Evolutionary conservation across 2,888 invertebrate genomes (phyloP), one percentile per base, ranked within the genome.

Genomic region (Stenurella melanura): DNA sequence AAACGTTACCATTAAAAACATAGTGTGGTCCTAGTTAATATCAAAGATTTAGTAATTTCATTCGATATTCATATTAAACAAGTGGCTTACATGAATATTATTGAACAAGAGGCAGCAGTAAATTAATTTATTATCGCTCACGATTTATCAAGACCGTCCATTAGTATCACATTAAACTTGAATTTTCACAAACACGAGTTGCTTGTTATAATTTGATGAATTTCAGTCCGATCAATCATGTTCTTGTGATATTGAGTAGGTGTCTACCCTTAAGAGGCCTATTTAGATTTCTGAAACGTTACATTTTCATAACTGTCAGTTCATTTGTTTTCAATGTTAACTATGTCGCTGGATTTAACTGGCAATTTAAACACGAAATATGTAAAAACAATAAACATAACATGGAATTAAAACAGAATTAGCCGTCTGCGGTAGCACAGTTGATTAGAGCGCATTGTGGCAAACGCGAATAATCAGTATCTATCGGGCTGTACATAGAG

Each of bases 111-210:
- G n/a, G 15, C n/a, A n/a, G n/a, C n/a, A 50, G n/a, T 50, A 15
- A n/a, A n/a, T 50, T 50, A 50, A 50, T 50, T 50, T n/a, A 50
- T 50, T n/a, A 15, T n/a, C 15, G 50, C 15, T 5, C 50, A 50
- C 4, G 12, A 34, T 34, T 9, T 34, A 34, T 34, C 42, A 12
- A 50, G n/a, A n/a, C 0, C 12, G 15, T 50, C 50, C 50, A 50
- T 50, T 50, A 50, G 50, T n/a, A 15, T 42, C 42, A 11, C 12
- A 15, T 15, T 11, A 42, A 15, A 15, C 42, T 4, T 42, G n/a
- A n/a, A 50, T 50, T 50, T 50, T 50, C n/a, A 50, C n/a, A 50
- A n/a, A 50, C n/a, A 50, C n/a, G 50, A n/a, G 50, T 50, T 50
- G 50, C 50, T 50, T 50, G n/a, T 50, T 50, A 50, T 50, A 50